Conservation (phyloP, 1,140 invertebrate genomes). For the Scaptomyza pallida region DNA sequence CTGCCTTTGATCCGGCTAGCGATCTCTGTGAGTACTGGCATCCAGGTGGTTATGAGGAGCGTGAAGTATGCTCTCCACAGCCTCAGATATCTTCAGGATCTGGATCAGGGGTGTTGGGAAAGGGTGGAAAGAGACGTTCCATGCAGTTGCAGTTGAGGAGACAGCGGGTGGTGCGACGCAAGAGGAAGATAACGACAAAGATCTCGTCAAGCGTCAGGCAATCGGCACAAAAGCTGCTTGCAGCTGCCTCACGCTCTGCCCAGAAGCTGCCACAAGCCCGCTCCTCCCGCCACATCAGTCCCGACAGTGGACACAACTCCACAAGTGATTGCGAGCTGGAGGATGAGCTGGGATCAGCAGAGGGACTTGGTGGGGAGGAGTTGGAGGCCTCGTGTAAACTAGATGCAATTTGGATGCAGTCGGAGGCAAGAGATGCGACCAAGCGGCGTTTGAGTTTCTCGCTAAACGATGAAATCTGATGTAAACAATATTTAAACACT, state of each 20-base stretch:
- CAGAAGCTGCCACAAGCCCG: slow-evolving; percentile 34
- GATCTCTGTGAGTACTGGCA: slow-evolving; percentile 69
- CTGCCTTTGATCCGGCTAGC: slow-evolving; percentile 70
- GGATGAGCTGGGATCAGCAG: not conserved
- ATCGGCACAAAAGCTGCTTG: slow-evolving; percentile 70
- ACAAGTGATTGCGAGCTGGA: slow-evolving; percentile 35
- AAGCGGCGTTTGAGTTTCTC: slow-evolving; percentile 79
- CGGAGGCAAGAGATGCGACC: slow-evolving; percentile 59
- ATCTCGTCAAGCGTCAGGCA: slow-evolving; percentile 65
- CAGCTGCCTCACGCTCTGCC: slow-evolving; percentile 46
- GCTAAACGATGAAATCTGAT: slow-evolving; percentile 48
- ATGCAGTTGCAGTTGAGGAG: slow-evolving; percentile 16
- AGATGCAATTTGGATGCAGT: slow-evolving; percentile 61
- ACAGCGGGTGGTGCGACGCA: slow-evolving; percentile 56
- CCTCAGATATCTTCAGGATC: not conserved
- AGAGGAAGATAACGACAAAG: slow-evolving; percentile 67
- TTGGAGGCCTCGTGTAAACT: slow-evolving; percentile 55
- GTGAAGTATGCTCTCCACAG: slow-evolving; percentile 65
- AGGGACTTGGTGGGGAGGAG: slow-evolving; percentile 45
- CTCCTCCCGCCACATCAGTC: slow-evolving; percentile 62
- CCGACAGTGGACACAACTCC: slow-evolving; percentile 81
- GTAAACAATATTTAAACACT: not conserved
- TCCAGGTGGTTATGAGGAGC: slow-evolving; percentile 48
- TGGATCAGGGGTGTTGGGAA: not conserved
- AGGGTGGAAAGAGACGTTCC: slow-evolving; percentile 34